Evolutionary conservation across 2,888 invertebrate genomes (phyloP).

Genomic region (Cryptosula pallasiana): DNA sequence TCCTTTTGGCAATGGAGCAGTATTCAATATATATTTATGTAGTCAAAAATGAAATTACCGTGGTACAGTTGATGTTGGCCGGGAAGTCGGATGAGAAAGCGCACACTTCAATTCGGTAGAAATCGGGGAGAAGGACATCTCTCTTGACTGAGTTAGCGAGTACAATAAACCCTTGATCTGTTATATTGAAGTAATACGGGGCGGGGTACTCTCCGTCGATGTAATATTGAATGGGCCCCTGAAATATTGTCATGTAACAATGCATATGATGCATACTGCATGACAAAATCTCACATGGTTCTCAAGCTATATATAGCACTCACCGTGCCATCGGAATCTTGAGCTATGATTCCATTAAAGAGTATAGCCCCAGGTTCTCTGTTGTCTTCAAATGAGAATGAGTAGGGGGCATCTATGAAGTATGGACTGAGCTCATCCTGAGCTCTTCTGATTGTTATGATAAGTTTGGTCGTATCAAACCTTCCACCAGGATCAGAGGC

Average conservation of each 20-base stretch:
- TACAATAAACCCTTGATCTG: neutral
- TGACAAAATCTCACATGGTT: too few species aligned
- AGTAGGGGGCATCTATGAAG: constrained; percentile 30
- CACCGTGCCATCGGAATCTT: constrained; percentile 10
- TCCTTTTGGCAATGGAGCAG: too few species aligned
- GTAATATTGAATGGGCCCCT: neutral
- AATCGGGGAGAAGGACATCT: neutral
- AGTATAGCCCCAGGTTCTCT: constrained; percentile 5
- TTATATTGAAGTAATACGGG: constrained; percentile 15
- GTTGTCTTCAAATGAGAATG: constrained; percentile 16
- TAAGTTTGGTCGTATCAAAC: constrained; percentile 28
- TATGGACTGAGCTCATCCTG: constrained; percentile 30
- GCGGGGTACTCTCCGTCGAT: constrained; percentile 7
- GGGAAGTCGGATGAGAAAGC: constrained; percentile 17
- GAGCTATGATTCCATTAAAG: constrained; percentile 18
- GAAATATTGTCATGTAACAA: neutral
- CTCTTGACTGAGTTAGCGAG: constrained; percentile 1
- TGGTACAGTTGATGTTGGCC: constrained; percentile 7
- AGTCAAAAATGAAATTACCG: too few species aligned
- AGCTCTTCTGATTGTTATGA: constrained; percentile 29
- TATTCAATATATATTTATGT: too few species aligned
- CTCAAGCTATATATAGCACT: too few species aligned
- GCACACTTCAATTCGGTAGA: neutral
- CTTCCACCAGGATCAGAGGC: constrained; percentile 29
- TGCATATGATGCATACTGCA: too few species aligned